Conservation (phyloP, 2,113 vertebrate species). For the Serranochromis macrocephalus region DNA sequence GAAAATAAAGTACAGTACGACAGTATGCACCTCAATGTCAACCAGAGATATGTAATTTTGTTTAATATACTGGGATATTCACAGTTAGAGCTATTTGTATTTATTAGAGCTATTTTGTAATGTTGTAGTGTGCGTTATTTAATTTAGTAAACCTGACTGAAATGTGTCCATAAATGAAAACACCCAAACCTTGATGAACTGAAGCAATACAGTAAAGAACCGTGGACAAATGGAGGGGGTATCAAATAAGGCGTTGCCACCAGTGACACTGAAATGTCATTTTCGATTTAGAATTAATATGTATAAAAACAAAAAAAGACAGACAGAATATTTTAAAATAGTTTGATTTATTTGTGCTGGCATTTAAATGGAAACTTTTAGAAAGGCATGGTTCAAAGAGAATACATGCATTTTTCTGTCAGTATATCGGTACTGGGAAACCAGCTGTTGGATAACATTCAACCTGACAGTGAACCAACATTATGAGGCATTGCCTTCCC, state of each 20-base stretch:
- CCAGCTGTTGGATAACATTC: background rate
- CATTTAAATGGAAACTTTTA: background rate
- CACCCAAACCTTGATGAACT: background rate
- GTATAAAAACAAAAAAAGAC: background rate
- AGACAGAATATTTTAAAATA: background rate
- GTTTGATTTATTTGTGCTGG: background rate
- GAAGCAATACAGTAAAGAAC: background rate
- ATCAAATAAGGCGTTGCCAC: background rate
- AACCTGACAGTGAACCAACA: background rate
- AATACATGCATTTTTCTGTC: background rate
- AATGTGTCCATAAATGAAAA: background rate
- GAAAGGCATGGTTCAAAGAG: background rate
- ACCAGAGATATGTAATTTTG: background rate
- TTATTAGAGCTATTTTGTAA: background rate
- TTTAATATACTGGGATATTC: background rate
- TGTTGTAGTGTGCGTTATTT: background rate
- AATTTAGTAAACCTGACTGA: background rate
- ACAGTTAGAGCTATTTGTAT: background rate
- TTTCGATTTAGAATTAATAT: background rate
- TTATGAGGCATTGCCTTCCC: background rate
- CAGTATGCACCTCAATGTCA: background rate
- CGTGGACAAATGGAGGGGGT: background rate
- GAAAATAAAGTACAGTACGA: background rate
- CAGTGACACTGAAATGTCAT: background rate
- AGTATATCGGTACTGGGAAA: background rate